These are phyloP conservation scores for Chloebia gouldiae DNA, from an alignment of 2,113 vertebrate genomes.

Conservation along the genomic window DNA sequence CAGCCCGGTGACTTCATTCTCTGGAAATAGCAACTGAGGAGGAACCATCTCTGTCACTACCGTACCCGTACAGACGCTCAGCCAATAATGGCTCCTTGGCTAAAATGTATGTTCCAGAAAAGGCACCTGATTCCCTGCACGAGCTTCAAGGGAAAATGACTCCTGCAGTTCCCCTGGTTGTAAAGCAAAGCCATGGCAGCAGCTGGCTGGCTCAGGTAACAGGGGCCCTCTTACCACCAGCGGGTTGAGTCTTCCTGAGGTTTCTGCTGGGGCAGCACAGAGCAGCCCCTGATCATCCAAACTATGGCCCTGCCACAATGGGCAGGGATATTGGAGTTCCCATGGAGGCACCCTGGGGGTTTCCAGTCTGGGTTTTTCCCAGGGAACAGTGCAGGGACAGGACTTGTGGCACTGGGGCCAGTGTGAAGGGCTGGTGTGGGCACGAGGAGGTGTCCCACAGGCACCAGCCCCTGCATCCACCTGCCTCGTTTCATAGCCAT, in stretches of 20 bases:
- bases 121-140: background rate
- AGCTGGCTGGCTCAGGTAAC: background rate
- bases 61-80: background rate
- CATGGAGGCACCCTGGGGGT: accelerated
- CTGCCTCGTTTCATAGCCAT: accelerated
- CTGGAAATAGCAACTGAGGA: constrained; percentile 61
- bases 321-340: background rate
- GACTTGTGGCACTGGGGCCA: accelerated
- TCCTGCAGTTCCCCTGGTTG: background rate
- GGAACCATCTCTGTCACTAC: background rate
- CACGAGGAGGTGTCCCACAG: background rate
- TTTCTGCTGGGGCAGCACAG: background rate
- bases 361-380: background rate
- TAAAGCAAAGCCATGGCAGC: background rate
- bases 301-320: accelerated
- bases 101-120: background rate
- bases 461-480: background rate
- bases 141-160: background rate
- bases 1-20: constrained; percentile 58
- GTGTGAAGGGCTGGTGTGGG: background rate
- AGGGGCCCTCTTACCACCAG: background rate
- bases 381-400: background rate
- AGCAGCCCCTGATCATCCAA: background rate
- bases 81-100: background rate
- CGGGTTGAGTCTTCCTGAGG: background rate